A percentile compares a stretch with the other conserved stretches of the same genome.
These are phyloP conservation scores for Helarctos malayanus DNA, from an alignment of 2,797 vertebrate species.

Conservation along the genomic window DNA sequence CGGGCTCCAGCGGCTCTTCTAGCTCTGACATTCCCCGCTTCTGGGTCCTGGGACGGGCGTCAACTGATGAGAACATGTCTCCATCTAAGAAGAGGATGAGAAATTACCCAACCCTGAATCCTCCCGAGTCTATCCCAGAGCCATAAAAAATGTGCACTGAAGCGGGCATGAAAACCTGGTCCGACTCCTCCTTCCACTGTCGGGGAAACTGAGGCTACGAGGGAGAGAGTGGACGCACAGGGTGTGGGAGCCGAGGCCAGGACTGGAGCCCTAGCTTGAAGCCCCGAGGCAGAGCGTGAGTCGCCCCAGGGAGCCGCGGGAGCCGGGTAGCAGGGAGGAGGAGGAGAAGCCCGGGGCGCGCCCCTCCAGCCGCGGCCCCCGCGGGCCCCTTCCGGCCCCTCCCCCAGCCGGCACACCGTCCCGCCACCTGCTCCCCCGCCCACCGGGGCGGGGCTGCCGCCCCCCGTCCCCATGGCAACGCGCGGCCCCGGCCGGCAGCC, in stretches of 20 bases:
- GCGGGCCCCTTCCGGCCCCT: constrained; percentile 80
- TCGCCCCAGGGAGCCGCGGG: background rate
- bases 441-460: constrained; percentile 64
- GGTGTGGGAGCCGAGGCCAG: background rate
- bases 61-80: background rate
- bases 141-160: background rate
- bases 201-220: constrained; percentile 56
- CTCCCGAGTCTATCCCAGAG: background rate
- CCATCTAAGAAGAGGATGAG: background rate
- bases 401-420: constrained; percentile 71
- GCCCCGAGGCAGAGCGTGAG: too few species aligned
- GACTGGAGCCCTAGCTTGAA: background rate
- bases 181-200: background rate
- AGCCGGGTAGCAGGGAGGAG: background rate
- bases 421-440: constrained; percentile 85
- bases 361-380: constrained; percentile 13
- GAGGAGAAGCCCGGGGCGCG: background rate
- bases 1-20: background rate
- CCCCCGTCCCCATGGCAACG: constrained; percentile 78
- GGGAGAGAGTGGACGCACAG: background rate
- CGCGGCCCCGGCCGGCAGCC: background rate
- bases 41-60: background rate
- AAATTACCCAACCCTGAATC: background rate
- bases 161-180: background rate
- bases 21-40: background rate